Base-by-base conservation (phyloP, 1,140 invertebrate genomes). In the Leptopilina clavipes region DNA sequence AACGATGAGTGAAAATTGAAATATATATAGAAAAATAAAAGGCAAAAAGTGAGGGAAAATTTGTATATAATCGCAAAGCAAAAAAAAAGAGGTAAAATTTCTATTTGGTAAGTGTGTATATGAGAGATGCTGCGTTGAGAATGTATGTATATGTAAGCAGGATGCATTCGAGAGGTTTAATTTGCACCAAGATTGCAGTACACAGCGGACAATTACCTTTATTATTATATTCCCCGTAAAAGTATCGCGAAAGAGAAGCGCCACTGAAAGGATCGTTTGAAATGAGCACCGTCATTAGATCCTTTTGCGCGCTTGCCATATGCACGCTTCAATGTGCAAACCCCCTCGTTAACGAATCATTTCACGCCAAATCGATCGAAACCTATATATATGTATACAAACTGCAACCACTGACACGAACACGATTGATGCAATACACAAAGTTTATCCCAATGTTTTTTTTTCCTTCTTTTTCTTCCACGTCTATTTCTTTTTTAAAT, bases 261-360 rank as follows among this genome's bases (percentile, higher is more conserved):
- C 59, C 59, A 65, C 59, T 65, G 59, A 65, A 65, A 65, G 59
- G 22, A 65, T 65, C 59, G 59, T 65, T 65, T 65, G 59, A 22
- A 65, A 65, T 19, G 59, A 65, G 22, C 22, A 65, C 59, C 59
- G 59, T 65, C 59, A 65, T 65, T 65, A 65, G 59, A 65, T 65
- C 59, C 59, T 65, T n/a, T 65, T 65, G 59, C 59, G 59, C 59
- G 59, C 59, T 65, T 65, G 59, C 59, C 59, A 65, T 65, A 65
- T 65, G 59, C 59, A 65, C 59, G 59, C 59, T 65, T 65, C 59
- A 65, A 65, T 65, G 59, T 65, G 25, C 59, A 65, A 65, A 65
- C 59, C 59, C 25, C 59, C 59, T 65, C 59, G 59, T 65, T 65
- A 65, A 65, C 59, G 59, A 65, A 65, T 65, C 59, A 65, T 65